Percentiles rank a stretch among this genome's conserved stretches.
Evolutionary conservation across 2,888 invertebrate species (phyloP).

Genomic region (Macrophya annulata): DNA sequence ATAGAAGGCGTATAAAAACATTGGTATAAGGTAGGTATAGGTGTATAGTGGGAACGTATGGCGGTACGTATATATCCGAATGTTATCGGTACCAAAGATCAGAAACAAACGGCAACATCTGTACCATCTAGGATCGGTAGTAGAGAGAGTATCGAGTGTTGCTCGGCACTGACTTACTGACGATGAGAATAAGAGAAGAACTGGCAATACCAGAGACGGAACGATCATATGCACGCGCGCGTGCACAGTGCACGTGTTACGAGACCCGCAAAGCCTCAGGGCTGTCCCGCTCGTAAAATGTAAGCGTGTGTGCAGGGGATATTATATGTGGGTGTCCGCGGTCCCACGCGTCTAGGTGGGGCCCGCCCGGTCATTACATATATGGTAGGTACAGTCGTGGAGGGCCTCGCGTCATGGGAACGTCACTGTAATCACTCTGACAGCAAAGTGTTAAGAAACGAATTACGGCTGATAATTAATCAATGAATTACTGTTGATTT

Average conservation of each 20-base stretch:
- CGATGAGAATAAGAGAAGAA: slow-evolving; percentile 20
- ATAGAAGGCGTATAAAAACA: slow-evolving; percentile 41
- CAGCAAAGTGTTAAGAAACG: slow-evolving; percentile 34
- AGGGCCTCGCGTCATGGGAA: slow-evolving; percentile 54
- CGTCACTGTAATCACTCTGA: slow-evolving; percentile 43
- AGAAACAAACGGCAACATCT: slow-evolving; percentile 66
- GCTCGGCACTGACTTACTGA: slow-evolving; percentile 8
- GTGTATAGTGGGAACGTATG: slow-evolving; percentile 43
- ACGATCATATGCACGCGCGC: slow-evolving; percentile 36
- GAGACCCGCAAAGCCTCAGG: slow-evolving; percentile 45
- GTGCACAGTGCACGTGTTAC: slow-evolving; percentile 49
- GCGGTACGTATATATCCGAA: slow-evolving; percentile 9
- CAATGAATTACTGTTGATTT: neutral
- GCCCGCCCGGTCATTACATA: slow-evolving; percentile 74
- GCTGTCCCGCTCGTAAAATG: slow-evolving; percentile 66
- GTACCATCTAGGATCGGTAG: slow-evolving; percentile 59
- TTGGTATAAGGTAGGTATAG: neutral
- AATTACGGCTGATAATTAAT: slow-evolving; percentile 31
- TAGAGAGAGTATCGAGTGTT: slow-evolving; percentile 55
- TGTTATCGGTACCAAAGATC: slow-evolving; percentile 62
- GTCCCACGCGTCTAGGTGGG: slow-evolving; percentile 79
- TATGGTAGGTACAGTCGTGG: slow-evolving; percentile 71
- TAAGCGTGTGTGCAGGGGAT: slow-evolving; percentile 63
- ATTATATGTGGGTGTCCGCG: slow-evolving; percentile 74
- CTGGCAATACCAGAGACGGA: slow-evolving; percentile 38